phyloP scores from a whole-genome alignment of 2,888 invertebrate genomes.

The Aphidius colemani region DNA sequence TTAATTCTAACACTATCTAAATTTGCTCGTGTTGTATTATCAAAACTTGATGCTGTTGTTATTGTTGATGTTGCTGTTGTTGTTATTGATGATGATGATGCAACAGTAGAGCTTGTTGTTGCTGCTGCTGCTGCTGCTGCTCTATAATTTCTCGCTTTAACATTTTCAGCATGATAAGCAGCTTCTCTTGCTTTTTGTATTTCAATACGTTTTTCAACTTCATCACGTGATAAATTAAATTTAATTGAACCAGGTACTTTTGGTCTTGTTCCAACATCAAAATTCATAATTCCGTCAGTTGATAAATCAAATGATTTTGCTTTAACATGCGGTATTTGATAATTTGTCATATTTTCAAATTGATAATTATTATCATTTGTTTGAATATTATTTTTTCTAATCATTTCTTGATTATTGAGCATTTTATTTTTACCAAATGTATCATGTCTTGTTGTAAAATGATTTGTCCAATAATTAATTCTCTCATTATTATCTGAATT shows the following conservation, averaged over 20 bases:
- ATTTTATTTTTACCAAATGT: not conserved
- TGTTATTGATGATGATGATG: not conserved
- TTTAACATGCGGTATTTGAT: slow-evolving; percentile 17
- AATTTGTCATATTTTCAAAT: slow-evolving; percentile 37
- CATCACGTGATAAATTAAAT: slow-evolving; percentile 30
- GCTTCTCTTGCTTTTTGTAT: slow-evolving; percentile 39
- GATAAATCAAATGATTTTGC: slow-evolving; percentile 40
- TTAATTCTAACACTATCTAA: slow-evolving; percentile 49
- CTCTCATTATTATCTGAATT: slow-evolving; percentile 47
- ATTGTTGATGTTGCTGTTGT: too few species aligned
- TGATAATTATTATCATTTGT: not conserved
- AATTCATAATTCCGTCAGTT: slow-evolving; percentile 41
- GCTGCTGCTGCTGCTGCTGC: slow-evolving; percentile 15
- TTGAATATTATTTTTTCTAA: slow-evolving; percentile 26
- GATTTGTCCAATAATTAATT: slow-evolving; percentile 45
- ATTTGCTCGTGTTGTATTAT: slow-evolving; percentile 38
- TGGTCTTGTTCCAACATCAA: slow-evolving; percentile 48
- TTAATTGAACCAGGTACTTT: slow-evolving; percentile 38
- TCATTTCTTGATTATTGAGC: slow-evolving; percentile 5
- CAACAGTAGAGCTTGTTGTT: not conserved
- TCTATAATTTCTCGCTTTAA: slow-evolving; percentile 30
- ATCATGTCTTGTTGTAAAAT: slow-evolving; percentile 35
- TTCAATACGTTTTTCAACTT: slow-evolving; percentile 43
- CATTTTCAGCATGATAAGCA: slow-evolving; percentile 15
- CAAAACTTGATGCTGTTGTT: too few species aligned